Conservation (phyloP, 2,888 invertebrate species). For the Polia nebulosa region DNA sequence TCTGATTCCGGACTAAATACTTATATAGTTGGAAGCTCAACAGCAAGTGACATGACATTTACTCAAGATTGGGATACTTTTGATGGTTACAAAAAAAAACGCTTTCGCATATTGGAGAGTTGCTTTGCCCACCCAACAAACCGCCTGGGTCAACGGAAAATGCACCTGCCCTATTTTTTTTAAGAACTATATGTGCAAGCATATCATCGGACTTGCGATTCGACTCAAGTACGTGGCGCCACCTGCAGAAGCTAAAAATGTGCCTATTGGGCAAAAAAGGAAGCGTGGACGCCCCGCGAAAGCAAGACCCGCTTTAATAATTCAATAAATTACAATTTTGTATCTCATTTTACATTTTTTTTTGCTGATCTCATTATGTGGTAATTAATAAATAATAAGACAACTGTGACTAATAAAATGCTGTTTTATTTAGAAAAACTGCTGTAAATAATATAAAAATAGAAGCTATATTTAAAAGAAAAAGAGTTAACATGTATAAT, state of each 20-base stretch:
- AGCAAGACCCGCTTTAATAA: conserved; percentile 27
- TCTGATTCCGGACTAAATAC: conserved; percentile 13
- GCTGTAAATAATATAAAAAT: neutral
- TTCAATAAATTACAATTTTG: too few relatives aligned
- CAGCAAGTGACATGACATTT: neutral
- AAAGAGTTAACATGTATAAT: conserved; percentile 1
- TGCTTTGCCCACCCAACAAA: conserved; percentile 17
- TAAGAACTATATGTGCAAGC: conserved; percentile 39
- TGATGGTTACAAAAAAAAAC: neutral
- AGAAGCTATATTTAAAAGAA: neutral
- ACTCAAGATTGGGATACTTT: neutral
- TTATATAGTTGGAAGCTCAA: conserved; percentile 5
- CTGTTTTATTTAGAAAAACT: neutral
- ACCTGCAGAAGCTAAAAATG: conserved; percentile 28
- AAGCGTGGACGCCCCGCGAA: conserved; percentile 28
- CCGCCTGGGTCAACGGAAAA: conserved; percentile 25
- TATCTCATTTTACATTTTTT: neutral
- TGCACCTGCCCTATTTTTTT: conserved; percentile 40
- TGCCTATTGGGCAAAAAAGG: conserved; percentile 22
- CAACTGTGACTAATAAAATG: neutral
- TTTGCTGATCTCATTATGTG: conserved; percentile 3
- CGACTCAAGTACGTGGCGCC: conserved; percentile 26
- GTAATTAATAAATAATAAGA: neutral
- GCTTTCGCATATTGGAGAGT: neutral
- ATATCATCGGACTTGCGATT: conserved; percentile 32